Evolutionary conservation across 2,797 vertebrate genomes (phyloP).

Genomic region (Chloroceryle amazona): DNA sequence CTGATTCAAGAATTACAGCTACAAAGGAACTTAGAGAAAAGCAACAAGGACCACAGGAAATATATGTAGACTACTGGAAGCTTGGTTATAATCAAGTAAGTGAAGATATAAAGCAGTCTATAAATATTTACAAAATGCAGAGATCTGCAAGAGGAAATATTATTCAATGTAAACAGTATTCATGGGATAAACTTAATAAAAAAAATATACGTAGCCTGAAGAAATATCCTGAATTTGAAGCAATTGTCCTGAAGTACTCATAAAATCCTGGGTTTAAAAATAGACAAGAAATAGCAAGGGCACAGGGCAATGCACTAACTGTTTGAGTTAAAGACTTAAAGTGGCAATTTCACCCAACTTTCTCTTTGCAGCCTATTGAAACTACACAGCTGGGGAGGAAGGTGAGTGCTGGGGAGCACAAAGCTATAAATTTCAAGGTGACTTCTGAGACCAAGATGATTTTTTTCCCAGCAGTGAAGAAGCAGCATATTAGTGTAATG

Average conservation of each 20-base stretch:
- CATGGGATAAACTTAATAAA: neutral
- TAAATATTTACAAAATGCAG: conserved; percentile 10
- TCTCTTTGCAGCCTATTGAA: neutral
- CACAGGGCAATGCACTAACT: neutral
- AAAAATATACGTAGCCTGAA: neutral
- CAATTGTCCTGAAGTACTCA: neutral
- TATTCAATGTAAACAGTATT: neutral
- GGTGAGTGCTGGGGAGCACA: neutral
- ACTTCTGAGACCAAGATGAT: neutral
- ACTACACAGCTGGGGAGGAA: neutral
- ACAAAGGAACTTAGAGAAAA: neutral
- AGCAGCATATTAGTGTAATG: neutral
- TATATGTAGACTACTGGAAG: neutral
- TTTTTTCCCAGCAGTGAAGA: neutral
- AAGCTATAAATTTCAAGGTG: neutral
- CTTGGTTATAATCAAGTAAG: neutral
- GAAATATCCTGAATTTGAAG: neutral
- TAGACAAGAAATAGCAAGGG: neutral
- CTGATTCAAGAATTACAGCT: neutral
- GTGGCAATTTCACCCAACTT: neutral
- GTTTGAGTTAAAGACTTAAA: neutral
- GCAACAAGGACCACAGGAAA: neutral
- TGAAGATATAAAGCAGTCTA: neutral
- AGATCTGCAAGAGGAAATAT: neutral
- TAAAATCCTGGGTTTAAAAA: neutral